phyloP scores from a whole-genome alignment of 2,797 vertebrate species.

The Tauraco hartlaubi region DNA sequence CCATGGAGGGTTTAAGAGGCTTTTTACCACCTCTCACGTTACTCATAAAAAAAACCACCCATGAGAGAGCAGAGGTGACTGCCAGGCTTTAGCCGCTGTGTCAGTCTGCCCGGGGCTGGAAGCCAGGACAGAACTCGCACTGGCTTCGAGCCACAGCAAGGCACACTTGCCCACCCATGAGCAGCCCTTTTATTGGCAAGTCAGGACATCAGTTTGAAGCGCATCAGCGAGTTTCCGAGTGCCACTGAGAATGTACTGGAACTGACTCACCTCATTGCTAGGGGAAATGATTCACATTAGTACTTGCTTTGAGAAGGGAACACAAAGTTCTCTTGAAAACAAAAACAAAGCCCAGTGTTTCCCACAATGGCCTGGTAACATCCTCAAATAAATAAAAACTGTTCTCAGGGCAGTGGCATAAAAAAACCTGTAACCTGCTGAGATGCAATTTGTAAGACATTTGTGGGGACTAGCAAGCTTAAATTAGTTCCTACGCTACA shows the following conservation, averaged over 20 bases:
- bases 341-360: background rate
- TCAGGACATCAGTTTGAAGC: background rate
- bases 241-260: background rate
- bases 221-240: background rate
- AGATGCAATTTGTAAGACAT: background rate
- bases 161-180: background rate
- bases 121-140: accelerated
- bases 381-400: conserved; percentile 61
- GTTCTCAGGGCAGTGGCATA: background rate
- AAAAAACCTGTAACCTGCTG: background rate
- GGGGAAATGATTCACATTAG: background rate
- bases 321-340: background rate
- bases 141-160: background rate
- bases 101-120: background rate
- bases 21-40: background rate
- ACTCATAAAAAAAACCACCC: background rate
- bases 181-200: background rate
- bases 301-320: background rate
- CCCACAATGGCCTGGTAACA: conserved; percentile 1
- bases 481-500: background rate
- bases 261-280: background rate
- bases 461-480: background rate
- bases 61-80: background rate
- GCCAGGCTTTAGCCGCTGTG: background rate
- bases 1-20: background rate